These are phyloP conservation scores for Apeira syringaria DNA, from an alignment of 2,888 invertebrate species.

Conservation along the genomic window DNA sequence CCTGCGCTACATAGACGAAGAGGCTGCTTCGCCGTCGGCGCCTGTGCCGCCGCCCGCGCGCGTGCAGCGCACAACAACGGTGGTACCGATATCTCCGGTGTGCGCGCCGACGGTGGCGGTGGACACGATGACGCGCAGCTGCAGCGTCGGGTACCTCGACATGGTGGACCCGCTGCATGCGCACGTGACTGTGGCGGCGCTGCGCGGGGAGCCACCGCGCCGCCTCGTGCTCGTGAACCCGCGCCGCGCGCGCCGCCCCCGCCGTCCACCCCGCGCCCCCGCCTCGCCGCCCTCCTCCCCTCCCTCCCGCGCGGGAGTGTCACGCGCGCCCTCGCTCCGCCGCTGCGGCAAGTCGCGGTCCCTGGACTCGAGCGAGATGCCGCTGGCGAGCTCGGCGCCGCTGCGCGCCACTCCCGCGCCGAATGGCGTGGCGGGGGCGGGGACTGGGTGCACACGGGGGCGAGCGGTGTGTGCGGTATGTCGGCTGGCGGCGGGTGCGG, in stretches of 20 bases:
- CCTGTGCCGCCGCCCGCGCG: constrained; percentile 47
- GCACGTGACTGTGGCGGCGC: constrained; percentile 87
- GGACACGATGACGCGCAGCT: constrained; percentile 91
- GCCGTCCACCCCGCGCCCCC: constrained; percentile 52
- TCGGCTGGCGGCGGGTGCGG: constrained; percentile 48
- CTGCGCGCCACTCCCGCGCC: constrained; percentile 47
- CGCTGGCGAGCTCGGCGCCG: constrained; percentile 79
- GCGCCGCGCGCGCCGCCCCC: constrained; percentile 61
- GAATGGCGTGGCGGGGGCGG: constrained; percentile 46
- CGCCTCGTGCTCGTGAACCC: constrained; percentile 89
- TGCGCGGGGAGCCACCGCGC: constrained; percentile 90
- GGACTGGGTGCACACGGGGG: constrained; percentile 38
- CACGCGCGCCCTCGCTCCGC: constrained; percentile 80
- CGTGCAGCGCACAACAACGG: constrained; percentile 82
- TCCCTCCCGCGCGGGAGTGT: no score
- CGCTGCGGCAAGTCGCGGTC: constrained; percentile 92
- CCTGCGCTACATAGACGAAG: constrained; percentile 89
- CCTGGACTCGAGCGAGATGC: constrained; percentile 92
- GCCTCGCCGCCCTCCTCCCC: constrained; percentile 50
- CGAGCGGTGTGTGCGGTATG: constrained; percentile 54
- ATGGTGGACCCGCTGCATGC: constrained; percentile 91
- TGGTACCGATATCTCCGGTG: constrained; percentile 86
- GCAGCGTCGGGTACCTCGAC: constrained; percentile 95
- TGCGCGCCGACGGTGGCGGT: constrained; percentile 81
- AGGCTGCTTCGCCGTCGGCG: constrained; percentile 43